Evolutionary conservation across 2,113 vertebrate genomes (phyloP).

Genomic region (Gallinago media): DNA sequence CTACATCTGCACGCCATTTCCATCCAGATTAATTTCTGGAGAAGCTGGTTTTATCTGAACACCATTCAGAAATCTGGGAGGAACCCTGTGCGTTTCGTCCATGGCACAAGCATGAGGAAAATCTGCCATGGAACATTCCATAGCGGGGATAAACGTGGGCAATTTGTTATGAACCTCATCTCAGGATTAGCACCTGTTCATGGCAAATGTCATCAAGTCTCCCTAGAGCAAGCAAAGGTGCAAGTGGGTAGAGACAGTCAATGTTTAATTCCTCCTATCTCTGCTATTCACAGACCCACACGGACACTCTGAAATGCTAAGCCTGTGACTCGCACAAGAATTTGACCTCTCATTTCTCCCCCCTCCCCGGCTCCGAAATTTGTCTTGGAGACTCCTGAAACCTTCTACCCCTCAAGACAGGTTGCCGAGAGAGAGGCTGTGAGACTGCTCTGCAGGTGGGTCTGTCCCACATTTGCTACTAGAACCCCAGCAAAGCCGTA

Average conservation of each 20-base stretch:
- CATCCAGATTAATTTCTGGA: background rate
- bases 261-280: background rate
- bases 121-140: background rate
- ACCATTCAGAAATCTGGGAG: background rate
- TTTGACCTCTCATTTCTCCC: background rate
- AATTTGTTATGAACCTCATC: background rate
- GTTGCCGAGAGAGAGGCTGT: accelerated
- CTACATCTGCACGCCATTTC: background rate
- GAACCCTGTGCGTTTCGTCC: background rate
- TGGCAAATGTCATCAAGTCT: background rate
- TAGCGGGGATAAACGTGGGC: background rate
- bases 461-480: background rate
- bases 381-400: background rate
- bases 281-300: background rate
- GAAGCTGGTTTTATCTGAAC: background rate
- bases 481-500: background rate
- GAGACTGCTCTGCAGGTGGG: background rate
- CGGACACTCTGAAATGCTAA: background rate
- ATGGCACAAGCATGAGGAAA: background rate
- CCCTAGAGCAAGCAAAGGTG: background rate
- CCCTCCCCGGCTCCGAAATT: accelerated
- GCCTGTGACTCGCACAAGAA: background rate
- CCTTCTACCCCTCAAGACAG: background rate
- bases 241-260: background rate
- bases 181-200: background rate